A percentile compares a stretch with the other conserved stretches of the same genome.
These are phyloP conservation scores for Hydractinia symbiolongicarpus DNA, from an alignment of 30 jellyfish, hydroid and myxozoan genomes.

Conservation along the genomic window DNA sequence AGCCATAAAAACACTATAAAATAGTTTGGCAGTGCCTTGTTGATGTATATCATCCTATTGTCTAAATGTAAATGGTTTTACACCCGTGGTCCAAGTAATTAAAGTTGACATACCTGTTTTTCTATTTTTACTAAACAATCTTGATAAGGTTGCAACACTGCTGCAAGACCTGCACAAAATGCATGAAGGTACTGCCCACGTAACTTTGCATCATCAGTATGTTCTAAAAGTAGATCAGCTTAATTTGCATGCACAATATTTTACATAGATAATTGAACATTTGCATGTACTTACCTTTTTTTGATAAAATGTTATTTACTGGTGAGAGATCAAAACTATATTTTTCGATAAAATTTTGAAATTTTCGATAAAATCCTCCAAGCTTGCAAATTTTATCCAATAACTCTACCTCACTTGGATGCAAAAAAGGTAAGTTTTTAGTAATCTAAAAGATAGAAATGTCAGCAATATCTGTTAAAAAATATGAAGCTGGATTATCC, in stretches of 20 bases:
- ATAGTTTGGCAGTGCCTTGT: too few relatives aligned
- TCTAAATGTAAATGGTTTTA: too few relatives aligned
- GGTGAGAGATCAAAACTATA: slow-evolving; percentile 53
- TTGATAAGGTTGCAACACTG: slow-evolving; percentile 58
- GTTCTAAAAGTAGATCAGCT: background rate
- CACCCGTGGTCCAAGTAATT: background rate
- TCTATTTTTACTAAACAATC: slow-evolving; percentile 50
- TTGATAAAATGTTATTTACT: slow-evolving; percentile 29
- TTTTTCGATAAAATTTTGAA: slow-evolving; percentile 41
- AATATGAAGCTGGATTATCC: too few relatives aligned
- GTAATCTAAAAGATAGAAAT: slow-evolving; percentile 38
- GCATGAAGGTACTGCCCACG: slow-evolving; percentile 73
- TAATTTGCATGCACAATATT: too few relatives aligned
- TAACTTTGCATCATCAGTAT: background rate
- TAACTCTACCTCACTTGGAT: slow-evolving; percentile 77
- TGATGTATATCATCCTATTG: too few relatives aligned
- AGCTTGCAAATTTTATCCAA: slow-evolving; percentile 54
- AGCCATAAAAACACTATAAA: too few relatives aligned
- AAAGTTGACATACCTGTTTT: slow-evolving; percentile 33
- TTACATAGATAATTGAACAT: background rate
- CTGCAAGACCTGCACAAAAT: slow-evolving; percentile 73
- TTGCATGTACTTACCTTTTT: slow-evolving; percentile 6
- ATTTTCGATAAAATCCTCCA: slow-evolving; percentile 54
- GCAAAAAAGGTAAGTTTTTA: slow-evolving; percentile 58
- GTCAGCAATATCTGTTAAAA: too few relatives aligned